These are phyloP conservation scores for Peromyscus nudipes DNA, from an alignment of 2,797 vertebrate species.

Conservation along the genomic window DNA sequence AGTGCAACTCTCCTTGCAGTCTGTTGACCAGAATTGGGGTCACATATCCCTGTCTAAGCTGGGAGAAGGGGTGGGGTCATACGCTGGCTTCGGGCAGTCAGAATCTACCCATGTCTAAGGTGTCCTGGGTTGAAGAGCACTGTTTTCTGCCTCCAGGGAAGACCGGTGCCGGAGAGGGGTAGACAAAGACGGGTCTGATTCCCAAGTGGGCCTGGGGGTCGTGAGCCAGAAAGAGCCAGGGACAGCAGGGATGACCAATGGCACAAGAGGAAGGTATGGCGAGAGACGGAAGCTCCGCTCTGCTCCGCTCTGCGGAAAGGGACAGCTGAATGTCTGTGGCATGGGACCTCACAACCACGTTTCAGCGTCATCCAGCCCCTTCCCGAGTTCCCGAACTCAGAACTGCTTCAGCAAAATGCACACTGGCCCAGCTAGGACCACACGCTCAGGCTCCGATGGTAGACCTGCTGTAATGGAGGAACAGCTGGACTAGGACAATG, in stretches of 20 bases:
- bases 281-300: not conserved
- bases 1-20: not conserved
- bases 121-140: not conserved
- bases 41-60: not conserved
- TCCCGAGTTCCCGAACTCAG: not conserved
- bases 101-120: not conserved
- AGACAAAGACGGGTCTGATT: conserved; percentile 63
- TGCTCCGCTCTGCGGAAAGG: no score
- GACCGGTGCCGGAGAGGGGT: conserved; percentile 59
- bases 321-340: not conserved
- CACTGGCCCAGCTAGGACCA: not conserved
- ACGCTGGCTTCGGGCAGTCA: not conserved
- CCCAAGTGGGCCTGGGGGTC: not conserved
- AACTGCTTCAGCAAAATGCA: no score
- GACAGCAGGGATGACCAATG: no score
- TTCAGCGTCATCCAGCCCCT: no score
- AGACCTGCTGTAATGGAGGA: not conserved
- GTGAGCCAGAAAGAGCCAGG: not conserved
- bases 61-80: not conserved
- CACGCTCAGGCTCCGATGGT: no score
- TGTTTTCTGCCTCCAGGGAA: conserved; percentile 59
- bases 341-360: not conserved
- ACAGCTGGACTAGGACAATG: not conserved
- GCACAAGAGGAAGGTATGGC: not conserved
- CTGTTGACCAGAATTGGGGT: not conserved